Evolutionary conservation across 2,113 vertebrate genomes (phyloP).

Genomic region (Galbula dea): DNA sequence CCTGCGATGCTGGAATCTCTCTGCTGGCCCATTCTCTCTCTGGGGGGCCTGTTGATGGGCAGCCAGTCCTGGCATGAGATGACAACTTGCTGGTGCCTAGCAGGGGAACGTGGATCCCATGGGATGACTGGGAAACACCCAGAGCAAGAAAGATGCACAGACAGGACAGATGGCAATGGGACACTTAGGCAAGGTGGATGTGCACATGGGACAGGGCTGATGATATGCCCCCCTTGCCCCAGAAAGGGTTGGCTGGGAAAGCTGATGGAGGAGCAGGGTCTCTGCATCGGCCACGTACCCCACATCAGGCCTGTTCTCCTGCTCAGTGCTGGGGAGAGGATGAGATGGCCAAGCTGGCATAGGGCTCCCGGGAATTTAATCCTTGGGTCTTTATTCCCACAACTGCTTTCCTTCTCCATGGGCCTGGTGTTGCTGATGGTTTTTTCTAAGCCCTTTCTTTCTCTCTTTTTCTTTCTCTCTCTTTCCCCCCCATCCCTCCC

Average conservation of each 20-base stretch:
- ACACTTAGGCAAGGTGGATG: rapidly evolving
- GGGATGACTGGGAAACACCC: neutral
- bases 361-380: neutral
- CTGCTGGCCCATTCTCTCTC: neutral
- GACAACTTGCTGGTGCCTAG: neutral
- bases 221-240: neutral
- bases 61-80: neutral
- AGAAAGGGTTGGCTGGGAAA: neutral
- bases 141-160: rapidly evolving
- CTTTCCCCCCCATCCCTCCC: neutral
- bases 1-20: neutral
- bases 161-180: neutral
- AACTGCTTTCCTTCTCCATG: neutral
- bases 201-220: rapidly evolving
- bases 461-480: conserved; percentile 28
- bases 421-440: neutral
- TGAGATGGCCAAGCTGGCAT: neutral
- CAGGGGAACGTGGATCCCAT: neutral
- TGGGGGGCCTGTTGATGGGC: neutral
- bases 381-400: neutral
- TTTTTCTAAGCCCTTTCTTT: conserved; percentile 55
- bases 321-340: neutral
- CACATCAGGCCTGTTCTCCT: neutral
- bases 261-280: neutral
- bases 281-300: neutral